Evolutionary conservation across 1,140 invertebrate species (phyloP), one percentile per base, ranked within the genome.

Genomic region (Monomorium pharaonis): DNA sequence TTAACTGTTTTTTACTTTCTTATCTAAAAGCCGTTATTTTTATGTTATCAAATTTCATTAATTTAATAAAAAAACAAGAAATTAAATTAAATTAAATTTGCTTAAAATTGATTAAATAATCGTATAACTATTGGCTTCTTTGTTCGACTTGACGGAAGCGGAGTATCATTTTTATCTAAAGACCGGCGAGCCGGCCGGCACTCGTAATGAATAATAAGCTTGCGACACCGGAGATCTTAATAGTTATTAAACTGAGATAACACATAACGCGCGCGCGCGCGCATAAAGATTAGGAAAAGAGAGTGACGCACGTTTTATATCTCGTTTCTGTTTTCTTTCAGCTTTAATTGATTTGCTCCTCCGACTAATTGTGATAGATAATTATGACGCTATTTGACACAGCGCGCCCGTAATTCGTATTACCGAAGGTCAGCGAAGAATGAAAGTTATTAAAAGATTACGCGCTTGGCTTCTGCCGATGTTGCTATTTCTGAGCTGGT

Each of bases 401-500:
- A 5, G 14, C 63, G 37, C 63, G 1, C 21, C 42, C n/a, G n/a
- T n/a, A n/a, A n/a, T n/a, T n/a, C n/a, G 9, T 37, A 21, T n/a
- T 16, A 54, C 24, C 49, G 69, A 88, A 88, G 83, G 84, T 86
- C 76, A 72, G 33, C 51, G 54, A 18, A 58, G 77, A 86, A 90
- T 81, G 62, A 76, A 86, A 42, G 63, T 80, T 90, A 90, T 90
- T 88, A 81, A 72, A 90, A 90, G 89, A 80, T 77, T 3, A 78
- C 86, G 84, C 76, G 76, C 47, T 88, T 90, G 89, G 89, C 89
- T 75, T 86, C 62, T 18, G 62, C 69, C 44, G 67, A 74, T 14
- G 37, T 69, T 51, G 67, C 67, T 83, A 83, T 83, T 83, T 83
- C 12, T 30, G 54, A 27, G 30, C 18, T 16, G 7, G 24, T 56